phyloP scores from a whole-genome alignment of 2,797 vertebrate species.

The Lepilemur ruficaudatus region DNA sequence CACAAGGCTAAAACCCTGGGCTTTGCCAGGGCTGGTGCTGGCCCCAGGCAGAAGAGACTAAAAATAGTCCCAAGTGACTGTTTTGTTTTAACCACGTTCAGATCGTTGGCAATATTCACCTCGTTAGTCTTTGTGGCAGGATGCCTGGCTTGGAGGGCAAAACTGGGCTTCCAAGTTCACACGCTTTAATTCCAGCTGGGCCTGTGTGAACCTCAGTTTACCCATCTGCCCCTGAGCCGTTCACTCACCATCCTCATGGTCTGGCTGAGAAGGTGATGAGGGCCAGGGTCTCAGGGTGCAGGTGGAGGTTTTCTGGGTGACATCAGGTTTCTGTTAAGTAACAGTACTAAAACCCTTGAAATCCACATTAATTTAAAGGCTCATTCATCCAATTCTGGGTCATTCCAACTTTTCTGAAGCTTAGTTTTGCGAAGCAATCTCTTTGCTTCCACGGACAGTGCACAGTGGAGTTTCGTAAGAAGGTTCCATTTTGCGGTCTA shows the following conservation, averaged over 20 bases:
- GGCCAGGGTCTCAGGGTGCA: neutral
- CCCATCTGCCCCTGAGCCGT: neutral
- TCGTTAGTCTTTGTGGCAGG: neutral
- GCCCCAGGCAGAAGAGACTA: neutral
- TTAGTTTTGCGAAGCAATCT: neutral
- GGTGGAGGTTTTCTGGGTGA: neutral
- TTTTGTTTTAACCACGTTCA: neutral
- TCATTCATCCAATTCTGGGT: neutral
- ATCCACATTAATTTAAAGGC: neutral
- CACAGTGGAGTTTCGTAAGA: neutral
- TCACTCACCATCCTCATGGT: neutral
- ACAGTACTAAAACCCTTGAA: neutral
- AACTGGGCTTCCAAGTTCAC: neutral
- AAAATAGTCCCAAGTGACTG: neutral
- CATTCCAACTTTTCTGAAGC: neutral
- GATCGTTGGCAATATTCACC: neutral
- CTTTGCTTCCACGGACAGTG: neutral
- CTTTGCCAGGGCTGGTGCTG: neutral
- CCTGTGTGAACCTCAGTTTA: neutral
- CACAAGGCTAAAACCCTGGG: neutral
- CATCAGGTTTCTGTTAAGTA: neutral
- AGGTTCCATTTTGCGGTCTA: neutral
- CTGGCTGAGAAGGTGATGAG: neutral
- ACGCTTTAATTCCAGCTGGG: neutral
- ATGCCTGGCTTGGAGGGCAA: neutral